These are phyloP conservation scores for Camptogramma bilineatum DNA, from an alignment of 2,888 invertebrate species.

Conservation along the genomic window DNA sequence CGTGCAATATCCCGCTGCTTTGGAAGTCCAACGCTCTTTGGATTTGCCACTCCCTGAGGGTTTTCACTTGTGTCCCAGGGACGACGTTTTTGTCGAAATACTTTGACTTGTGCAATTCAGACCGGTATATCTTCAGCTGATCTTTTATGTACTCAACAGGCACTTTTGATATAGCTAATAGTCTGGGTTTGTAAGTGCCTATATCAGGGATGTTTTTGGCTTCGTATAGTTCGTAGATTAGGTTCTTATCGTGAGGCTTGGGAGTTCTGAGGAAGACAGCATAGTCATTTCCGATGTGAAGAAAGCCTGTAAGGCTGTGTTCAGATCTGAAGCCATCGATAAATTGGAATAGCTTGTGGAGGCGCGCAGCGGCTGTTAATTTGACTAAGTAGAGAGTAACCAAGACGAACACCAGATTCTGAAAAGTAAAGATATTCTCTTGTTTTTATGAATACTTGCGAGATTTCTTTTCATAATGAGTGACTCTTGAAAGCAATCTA, in stretches of 20 bases:
- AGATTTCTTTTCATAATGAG: neutral
- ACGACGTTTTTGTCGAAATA: slow-evolving; percentile 63
- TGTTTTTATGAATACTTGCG: neutral
- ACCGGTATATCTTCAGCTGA: slow-evolving; percentile 62
- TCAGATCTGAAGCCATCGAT: slow-evolving; percentile 71
- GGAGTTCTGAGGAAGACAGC: slow-evolving; percentile 67
- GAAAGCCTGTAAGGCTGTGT: slow-evolving; percentile 63
- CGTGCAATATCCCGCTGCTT: slow-evolving; percentile 45
- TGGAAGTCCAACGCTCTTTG: slow-evolving; percentile 55
- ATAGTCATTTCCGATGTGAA: slow-evolving; percentile 74
- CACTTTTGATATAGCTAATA: slow-evolving; percentile 70
- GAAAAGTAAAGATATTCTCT: slow-evolving; percentile 39
- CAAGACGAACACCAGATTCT: slow-evolving; percentile 49
- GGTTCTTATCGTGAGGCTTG: slow-evolving; percentile 63
- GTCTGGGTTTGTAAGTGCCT: slow-evolving; percentile 57
- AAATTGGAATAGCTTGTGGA: slow-evolving; percentile 70
- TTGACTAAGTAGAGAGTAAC: slow-evolving; percentile 39
- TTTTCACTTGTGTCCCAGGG: slow-evolving; percentile 71
- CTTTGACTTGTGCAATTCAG: slow-evolving; percentile 67
- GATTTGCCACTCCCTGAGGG: slow-evolving; percentile 77
- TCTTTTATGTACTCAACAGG: slow-evolving; percentile 70
- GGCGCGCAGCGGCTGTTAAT: slow-evolving; percentile 57
- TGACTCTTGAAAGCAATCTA: neutral
- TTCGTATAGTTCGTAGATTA: slow-evolving; percentile 74
- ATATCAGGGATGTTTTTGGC: slow-evolving; percentile 60